phyloP scores from a whole-genome alignment of 2,113 vertebrate species.

The Eclectus roratus region DNA sequence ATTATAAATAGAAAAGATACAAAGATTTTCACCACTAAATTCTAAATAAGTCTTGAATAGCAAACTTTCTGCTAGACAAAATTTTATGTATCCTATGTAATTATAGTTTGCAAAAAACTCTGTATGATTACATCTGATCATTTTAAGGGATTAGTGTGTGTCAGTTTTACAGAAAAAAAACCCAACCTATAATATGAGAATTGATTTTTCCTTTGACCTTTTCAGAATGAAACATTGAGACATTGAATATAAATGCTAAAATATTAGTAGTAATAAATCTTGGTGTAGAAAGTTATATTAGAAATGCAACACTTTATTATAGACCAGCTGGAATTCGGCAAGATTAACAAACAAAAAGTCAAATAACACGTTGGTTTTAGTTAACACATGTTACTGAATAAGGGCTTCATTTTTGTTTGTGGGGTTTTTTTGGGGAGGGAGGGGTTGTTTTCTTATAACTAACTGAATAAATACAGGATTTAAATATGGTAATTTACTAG shows the following conservation, averaged over 20 bases:
- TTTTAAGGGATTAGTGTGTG: not conserved
- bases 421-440: not conserved
- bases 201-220: not conserved
- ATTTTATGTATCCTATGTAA: slow-evolving; percentile 28
- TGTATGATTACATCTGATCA: slow-evolving; percentile 1
- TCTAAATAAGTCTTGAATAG: not conserved
- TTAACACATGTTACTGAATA: not conserved
- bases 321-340: not conserved
- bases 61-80: slow-evolving; percentile 12
- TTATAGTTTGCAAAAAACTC: slow-evolving; percentile 35
- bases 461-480: not conserved
- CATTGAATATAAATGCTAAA: slow-evolving; percentile 32
- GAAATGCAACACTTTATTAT: not conserved
- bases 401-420: not conserved
- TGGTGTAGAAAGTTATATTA: slow-evolving; percentile 7
- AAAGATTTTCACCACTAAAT: not conserved
- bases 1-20: not conserved
- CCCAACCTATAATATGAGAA: not conserved
- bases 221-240: slow-evolving; percentile 19
- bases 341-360: not conserved
- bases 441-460: not conserved
- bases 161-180: not conserved
- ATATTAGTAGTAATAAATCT: not conserved
- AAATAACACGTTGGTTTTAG: not conserved
- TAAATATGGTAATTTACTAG: not conserved